Conservation (phyloP, 2,797 vertebrate species). For the Pachyuromys duprasi region DNA sequence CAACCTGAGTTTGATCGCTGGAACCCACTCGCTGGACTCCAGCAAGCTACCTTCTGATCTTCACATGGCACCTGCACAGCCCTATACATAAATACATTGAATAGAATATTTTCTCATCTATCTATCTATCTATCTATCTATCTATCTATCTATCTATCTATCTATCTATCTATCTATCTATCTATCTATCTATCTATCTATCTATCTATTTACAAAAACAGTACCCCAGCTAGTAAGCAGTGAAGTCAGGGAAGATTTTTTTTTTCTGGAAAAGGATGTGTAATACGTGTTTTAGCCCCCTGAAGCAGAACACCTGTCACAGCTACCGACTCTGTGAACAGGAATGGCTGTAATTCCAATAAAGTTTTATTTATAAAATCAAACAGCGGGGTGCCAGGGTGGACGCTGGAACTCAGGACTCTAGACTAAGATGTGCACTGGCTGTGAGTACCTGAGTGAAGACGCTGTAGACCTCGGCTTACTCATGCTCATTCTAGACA, state of each 20-base stretch:
- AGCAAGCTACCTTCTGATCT: background rate
- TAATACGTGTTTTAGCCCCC: background rate
- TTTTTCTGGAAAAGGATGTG: background rate
- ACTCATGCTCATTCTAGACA: background rate
- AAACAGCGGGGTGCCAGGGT: background rate
- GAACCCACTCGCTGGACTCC: background rate
- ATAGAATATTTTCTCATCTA: too few relatives aligned
- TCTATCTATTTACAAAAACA: too few relatives aligned
- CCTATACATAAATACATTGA: background rate
- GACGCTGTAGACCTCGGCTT: background rate
- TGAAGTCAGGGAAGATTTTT: background rate
- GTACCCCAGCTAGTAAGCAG: background rate
- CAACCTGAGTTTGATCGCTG: background rate
- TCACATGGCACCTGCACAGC: background rate
- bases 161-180: too few relatives aligned
- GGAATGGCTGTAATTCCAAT: background rate
- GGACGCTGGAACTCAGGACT: background rate
- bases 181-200: too few relatives aligned
- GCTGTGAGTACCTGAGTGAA: background rate
- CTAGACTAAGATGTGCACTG: background rate
- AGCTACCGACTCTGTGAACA: background rate
- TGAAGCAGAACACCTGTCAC: background rate
- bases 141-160: too few relatives aligned
- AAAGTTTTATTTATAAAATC: slow-evolving; percentile 60
- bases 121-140: too few relatives aligned